A percentile compares a stretch with the other conserved stretches of the same genome.
Conservation (phyloP, 2,888 invertebrate genomes). For the Eucriotettix oculatus region DNA sequence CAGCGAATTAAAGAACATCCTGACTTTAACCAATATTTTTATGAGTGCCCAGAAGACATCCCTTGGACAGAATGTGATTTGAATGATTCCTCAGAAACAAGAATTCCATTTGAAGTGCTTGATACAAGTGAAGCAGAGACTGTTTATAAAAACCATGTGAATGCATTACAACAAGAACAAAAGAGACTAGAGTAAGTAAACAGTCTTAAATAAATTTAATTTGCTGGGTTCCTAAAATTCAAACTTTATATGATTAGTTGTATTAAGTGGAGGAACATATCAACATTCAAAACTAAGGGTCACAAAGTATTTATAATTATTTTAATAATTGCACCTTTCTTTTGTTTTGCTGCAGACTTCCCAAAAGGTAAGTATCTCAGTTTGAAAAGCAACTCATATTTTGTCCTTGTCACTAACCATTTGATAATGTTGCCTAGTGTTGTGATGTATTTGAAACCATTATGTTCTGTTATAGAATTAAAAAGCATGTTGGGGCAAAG, state of each 20-base stretch:
- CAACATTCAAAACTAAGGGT: too few relatives aligned
- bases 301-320: not conserved
- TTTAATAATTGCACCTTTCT: not conserved
- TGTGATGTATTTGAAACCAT: too few relatives aligned
- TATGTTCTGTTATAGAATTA: too few relatives aligned
- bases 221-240: too few relatives aligned
- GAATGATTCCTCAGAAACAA: constrained; percentile 41
- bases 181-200: constrained; percentile 73
- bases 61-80: constrained; percentile 61
- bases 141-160: constrained; percentile 80
- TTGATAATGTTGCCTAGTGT: too few relatives aligned
- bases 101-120: constrained; percentile 84
- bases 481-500: too few relatives aligned
- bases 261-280: too few relatives aligned
- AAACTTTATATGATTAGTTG: too few relatives aligned
- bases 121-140: constrained; percentile 83
- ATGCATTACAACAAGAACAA: constrained; percentile 80
- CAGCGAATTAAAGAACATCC: constrained; percentile 76
- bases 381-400: not conserved
- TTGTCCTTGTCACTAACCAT: not conserved
- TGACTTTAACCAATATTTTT: constrained; percentile 88
- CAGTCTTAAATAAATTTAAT: not conserved
- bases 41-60: constrained; percentile 60
- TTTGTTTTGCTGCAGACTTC: constrained; percentile 30
- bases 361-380: constrained; percentile 30